Evolutionary conservation across 2,888 invertebrate genomes (phyloP).

Genomic region (Brachyopa scutellaris): DNA sequence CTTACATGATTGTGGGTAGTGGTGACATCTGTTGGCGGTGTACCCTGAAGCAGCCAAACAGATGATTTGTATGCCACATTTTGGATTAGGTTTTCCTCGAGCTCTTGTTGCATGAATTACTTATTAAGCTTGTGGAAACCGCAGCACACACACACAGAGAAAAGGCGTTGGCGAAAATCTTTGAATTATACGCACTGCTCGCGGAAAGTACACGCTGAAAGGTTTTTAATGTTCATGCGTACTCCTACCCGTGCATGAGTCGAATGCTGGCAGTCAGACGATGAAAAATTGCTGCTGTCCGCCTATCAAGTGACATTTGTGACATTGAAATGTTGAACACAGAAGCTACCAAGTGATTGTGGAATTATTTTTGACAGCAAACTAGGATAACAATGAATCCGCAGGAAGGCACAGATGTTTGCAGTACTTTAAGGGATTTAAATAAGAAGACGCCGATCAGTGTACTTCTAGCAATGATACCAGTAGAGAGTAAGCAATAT

Average conservation of each 20-base stretch:
- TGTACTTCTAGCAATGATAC: too few relatives aligned
- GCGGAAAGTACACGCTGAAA: constrained; percentile 4
- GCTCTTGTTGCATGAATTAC: neutral
- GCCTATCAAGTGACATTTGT: neutral
- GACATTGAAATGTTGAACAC: neutral
- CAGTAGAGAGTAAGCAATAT: too few relatives aligned
- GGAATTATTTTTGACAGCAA: neutral
- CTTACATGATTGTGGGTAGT: neutral
- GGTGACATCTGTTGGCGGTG: neutral
- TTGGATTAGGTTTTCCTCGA: neutral
- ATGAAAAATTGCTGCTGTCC: constrained; percentile 11
- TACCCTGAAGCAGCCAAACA: neutral
- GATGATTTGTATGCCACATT: neutral
- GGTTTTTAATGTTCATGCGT: constrained; percentile 12
- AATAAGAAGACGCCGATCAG: too few relatives aligned
- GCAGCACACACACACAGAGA: neutral
- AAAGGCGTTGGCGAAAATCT: neutral
- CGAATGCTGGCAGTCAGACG: neutral
- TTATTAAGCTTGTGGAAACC: neutral
- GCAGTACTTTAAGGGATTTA: too few relatives aligned
- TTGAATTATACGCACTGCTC: neutral
- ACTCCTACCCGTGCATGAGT: too few relatives aligned
- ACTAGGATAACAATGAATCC: neutral
- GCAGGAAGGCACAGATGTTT: neutral
- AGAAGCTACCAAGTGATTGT: neutral